A percentile compares a stretch with the other conserved stretches of the same genome.
Evolutionary conservation across 2,113 vertebrate genomes (phyloP).

Genomic region (Tyrannus savana): DNA sequence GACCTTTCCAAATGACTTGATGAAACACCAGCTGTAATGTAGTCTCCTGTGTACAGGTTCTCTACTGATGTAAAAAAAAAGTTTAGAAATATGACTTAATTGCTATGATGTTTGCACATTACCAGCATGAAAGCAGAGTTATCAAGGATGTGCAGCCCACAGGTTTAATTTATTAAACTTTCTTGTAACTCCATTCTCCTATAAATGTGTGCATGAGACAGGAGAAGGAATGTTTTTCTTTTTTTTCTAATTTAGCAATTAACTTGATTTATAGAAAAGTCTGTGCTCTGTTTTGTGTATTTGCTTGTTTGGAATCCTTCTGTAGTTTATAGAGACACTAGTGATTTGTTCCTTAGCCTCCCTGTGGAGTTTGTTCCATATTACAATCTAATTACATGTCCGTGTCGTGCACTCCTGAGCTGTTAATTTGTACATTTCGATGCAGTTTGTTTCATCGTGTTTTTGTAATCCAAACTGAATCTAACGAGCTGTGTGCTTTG

Average conservation of each 20-base stretch:
- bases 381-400: slow-evolving; percentile 77
- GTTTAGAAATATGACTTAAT: slow-evolving; percentile 65
- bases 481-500: slow-evolving; percentile 80
- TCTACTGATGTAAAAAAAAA: slow-evolving; percentile 36
- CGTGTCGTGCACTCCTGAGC: slow-evolving; percentile 69
- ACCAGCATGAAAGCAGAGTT: slow-evolving; percentile 37
- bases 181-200: slow-evolving; percentile 18
- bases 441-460: slow-evolving; percentile 81
- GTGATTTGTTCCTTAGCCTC: slow-evolving; percentile 74
- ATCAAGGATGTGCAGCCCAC: slow-evolving; percentile 7
- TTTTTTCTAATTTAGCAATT: slow-evolving; percentile 57
- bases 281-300: slow-evolving; percentile 58
- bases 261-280: slow-evolving; percentile 71
- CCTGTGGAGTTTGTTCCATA: slow-evolving; percentile 74
- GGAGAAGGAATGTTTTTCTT: slow-evolving; percentile 4
- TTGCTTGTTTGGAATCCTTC: slow-evolving; percentile 74
- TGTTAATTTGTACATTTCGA: slow-evolving; percentile 81
- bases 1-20: slow-evolving; percentile 50
- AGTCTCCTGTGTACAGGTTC: slow-evolving; percentile 48
- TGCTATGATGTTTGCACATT: slow-evolving; percentile 57
- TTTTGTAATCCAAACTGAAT: slow-evolving; percentile 84
- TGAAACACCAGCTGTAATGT: slow-evolving; percentile 64
- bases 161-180: slow-evolving; percentile 59
- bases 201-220: slow-evolving; percentile 22
- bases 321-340: slow-evolving; percentile 71